Conservation (phyloP, 2,888 invertebrate genomes). For the Diaperis boleti region DNA sequence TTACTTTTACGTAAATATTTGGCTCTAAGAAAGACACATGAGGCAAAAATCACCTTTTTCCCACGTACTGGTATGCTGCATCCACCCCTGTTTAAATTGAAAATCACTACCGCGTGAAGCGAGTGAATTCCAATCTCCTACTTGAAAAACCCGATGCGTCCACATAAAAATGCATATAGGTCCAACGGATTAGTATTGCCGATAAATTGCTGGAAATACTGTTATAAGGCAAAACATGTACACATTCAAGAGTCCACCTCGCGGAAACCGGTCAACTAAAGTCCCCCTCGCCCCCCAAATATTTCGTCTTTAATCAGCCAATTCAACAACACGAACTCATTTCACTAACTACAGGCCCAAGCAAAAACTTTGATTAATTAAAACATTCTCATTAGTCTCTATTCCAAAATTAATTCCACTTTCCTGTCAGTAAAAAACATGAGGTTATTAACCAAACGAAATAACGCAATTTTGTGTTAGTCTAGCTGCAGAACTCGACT, state of each 20-base stretch:
- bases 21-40: conserved; percentile 18
- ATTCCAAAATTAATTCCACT: conserved; percentile 5
- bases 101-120: neutral
- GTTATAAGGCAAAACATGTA: conserved; percentile 34
- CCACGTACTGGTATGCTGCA: neutral
- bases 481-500: neutral
- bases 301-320: conserved; percentile 16
- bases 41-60: conserved; percentile 15
- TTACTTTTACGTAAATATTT: conserved; percentile 45
- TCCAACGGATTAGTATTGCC: conserved; percentile 36
- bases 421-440: conserved; percentile 14
- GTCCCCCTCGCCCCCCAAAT: conserved; percentile 4
- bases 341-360: conserved; percentile 10
- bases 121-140: conserved; percentile 5
- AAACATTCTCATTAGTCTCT: conserved; percentile 22
- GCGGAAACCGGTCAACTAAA: conserved; percentile 33
- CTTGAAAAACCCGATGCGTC: conserved; percentile 20
- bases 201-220: conserved; percentile 29
- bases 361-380: conserved; percentile 24
- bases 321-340: conserved; percentile 25
- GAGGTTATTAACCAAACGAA: conserved; percentile 33
- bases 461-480: conserved; percentile 24
- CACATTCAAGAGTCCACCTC: conserved; percentile 5
- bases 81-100: conserved; percentile 12
- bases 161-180: conserved; percentile 31